Conservation (phyloP, 1,140 invertebrate species). For the Homarus americanus region DNA sequence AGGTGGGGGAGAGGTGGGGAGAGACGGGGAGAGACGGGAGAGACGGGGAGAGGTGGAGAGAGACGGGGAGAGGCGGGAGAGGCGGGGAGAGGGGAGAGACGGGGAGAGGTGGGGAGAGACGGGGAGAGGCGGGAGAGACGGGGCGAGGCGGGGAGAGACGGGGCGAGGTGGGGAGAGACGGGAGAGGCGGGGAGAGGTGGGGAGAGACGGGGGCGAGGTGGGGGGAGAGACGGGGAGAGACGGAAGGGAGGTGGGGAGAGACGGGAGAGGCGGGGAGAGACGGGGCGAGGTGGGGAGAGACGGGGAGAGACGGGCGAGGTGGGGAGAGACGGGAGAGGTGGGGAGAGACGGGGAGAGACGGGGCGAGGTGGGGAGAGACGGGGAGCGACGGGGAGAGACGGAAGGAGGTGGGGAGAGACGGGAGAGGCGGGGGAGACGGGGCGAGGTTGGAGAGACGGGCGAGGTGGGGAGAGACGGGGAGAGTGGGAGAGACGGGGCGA, state of each 20-base stretch:
- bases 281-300: conserved; percentile 4
- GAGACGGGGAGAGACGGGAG: not conserved
- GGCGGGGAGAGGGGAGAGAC: not conserved
- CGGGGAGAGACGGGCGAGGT: not conserved
- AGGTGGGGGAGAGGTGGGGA: no score
- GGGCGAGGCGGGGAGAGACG: conserved; percentile 15
- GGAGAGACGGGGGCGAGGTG: no score
- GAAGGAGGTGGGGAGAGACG: not conserved
- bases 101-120: not conserved
- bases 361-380: not conserved
- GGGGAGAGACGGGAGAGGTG: no score
- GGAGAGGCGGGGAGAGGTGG: not conserved
- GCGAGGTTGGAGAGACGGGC: no score
- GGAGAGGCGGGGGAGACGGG: no score
- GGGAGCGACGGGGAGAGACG: not conserved
- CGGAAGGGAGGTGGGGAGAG: no score
- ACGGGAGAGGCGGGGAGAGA: conserved; percentile 16
- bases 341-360: no score
- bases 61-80: conserved; percentile 12
- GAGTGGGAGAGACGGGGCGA: no score
- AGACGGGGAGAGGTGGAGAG: conserved; percentile 6
- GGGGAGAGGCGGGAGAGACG: not conserved
- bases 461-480: no score
- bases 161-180: not conserved
- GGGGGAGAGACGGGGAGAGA: not conserved